Percentiles rank a stretch among this genome's conserved stretches.
phyloP scores from a whole-genome alignment of 1,140 invertebrate genomes.

The Drosophila kepulauana region DNA sequence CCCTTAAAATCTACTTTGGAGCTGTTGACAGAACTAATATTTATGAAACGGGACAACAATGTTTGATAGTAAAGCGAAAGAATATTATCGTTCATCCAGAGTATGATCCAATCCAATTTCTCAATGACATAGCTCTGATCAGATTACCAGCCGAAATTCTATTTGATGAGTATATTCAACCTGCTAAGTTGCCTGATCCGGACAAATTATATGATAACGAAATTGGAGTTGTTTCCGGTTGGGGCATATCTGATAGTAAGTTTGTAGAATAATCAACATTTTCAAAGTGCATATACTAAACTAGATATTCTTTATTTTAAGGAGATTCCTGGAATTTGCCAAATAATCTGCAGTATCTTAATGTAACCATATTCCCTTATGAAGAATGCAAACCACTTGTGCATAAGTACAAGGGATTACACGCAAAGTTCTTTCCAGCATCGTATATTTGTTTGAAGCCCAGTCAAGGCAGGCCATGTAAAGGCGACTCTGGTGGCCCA shows the following conservation, averaged over 20 bases:
- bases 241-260: neutral
- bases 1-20: conserved; percentile 8
- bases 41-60: conserved; percentile 16
- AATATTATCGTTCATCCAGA: conserved; percentile 12
- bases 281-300: no score
- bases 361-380: no score
- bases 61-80: neutral
- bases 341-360: no score
- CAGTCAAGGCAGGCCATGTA: no score
- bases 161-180: conserved; percentile 26
- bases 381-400: no score
- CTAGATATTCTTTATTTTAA: no score
- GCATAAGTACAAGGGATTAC: no score
- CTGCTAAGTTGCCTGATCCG: conserved; percentile 7
- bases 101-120: fast-evolving
- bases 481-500: no score
- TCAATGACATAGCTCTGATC: conserved; percentile 26
- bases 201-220: neutral
- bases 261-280: no score
- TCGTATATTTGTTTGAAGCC: no score
- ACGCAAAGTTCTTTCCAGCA: no score
- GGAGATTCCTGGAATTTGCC: no score
- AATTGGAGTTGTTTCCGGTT: conserved; percentile 17
- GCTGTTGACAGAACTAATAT: conserved; percentile 5
- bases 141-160: conserved; percentile 20